Percentiles rank a stretch among this genome's conserved stretches.
phyloP scores from a whole-genome alignment of 2,888 invertebrate genomes.

The Drosophila hawaiiensis region DNA sequence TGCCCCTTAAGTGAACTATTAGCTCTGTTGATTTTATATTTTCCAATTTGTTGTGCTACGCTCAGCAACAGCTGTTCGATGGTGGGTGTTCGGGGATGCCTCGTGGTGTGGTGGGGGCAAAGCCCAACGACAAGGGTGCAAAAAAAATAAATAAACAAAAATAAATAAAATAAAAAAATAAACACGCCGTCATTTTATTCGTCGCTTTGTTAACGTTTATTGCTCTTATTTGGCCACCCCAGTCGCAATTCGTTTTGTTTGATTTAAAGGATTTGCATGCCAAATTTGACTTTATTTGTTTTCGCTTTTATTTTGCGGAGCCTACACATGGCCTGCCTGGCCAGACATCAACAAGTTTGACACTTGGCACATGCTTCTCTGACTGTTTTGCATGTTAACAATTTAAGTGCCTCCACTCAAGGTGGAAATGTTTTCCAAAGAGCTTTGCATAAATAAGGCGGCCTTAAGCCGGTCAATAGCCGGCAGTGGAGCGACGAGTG shows the following conservation, averaged over 20 bases:
- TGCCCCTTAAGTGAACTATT: constrained; percentile 75
- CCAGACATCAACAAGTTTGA: constrained; percentile 42
- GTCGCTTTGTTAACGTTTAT: constrained; percentile 72
- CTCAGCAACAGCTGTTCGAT: constrained; percentile 52
- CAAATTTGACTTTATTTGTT: constrained; percentile 79
- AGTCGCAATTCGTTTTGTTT: constrained; percentile 69
- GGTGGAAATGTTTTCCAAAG: constrained; percentile 57
- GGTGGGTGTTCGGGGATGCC: background rate
- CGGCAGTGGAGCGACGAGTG: constrained; percentile 27
- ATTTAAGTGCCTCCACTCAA: constrained; percentile 63
- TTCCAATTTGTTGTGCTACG: constrained; percentile 74
- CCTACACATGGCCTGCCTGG: constrained; percentile 23
- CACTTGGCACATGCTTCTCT: constrained; percentile 52
- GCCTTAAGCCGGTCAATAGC: constrained; percentile 35
- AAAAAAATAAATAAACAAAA: constrained; percentile 7
- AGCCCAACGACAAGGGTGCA: constrained; percentile 22
- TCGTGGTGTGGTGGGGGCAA: constrained; percentile 2
- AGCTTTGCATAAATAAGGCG: constrained; percentile 63
- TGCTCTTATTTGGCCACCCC: constrained; percentile 42
- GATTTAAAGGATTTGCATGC: constrained; percentile 79
- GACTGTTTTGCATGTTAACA: constrained; percentile 67
- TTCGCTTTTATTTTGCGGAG: constrained; percentile 33
- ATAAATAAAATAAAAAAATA: constrained; percentile 32
- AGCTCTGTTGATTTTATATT: constrained; percentile 81
- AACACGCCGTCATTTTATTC: constrained; percentile 55